Conservation (phyloP, 2,113 vertebrate genomes). For the Manacus vitellinus region DNA sequence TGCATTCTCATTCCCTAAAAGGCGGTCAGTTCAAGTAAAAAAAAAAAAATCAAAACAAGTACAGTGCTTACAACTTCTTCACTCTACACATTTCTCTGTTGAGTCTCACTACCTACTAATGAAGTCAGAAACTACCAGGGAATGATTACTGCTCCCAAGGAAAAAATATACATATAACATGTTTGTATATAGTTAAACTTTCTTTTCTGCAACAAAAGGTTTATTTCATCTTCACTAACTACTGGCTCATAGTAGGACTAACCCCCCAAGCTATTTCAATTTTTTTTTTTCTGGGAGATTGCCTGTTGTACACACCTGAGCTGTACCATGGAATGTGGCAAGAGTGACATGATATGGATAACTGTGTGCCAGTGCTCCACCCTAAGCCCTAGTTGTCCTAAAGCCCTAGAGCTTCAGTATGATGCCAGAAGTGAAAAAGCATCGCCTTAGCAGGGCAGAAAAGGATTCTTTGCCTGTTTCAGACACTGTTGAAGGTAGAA, state of each 20-base stretch:
- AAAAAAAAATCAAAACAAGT: background rate
- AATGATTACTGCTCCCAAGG: background rate
- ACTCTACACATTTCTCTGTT: background rate
- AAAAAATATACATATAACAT: background rate
- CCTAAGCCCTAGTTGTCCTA: background rate
- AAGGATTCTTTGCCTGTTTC: background rate
- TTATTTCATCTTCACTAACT: background rate
- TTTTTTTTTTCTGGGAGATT: background rate
- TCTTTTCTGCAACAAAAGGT: background rate
- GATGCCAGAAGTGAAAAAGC: background rate
- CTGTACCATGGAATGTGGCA: rapidly evolving
- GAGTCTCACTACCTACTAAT: background rate
- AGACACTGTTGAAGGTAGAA: background rate
- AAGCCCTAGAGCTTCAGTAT: background rate
- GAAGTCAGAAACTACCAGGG: background rate
- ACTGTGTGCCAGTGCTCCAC: background rate
- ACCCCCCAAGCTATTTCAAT: background rate
- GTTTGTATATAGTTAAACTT: background rate
- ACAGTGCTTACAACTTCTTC: background rate
- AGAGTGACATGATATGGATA: background rate
- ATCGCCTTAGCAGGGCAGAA: background rate
- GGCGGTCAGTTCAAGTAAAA: background rate
- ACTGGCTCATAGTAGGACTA: background rate
- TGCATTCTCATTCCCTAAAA: background rate
- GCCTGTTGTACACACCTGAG: background rate